Conservation (phyloP, 2,888 invertebrate species). For the Ligdia adustata region DNA sequence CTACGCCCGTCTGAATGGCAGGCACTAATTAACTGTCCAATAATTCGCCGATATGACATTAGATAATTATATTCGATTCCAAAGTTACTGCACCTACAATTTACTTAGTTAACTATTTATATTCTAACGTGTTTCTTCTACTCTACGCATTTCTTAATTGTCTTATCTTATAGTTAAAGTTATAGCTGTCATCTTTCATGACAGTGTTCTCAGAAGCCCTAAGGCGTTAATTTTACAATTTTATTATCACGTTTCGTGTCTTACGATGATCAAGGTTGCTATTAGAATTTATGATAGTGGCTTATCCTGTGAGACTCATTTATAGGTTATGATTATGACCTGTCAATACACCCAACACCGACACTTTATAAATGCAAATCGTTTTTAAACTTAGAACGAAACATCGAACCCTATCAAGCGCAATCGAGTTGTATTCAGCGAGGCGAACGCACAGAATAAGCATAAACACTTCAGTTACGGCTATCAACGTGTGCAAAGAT, state of each 20-base stretch:
- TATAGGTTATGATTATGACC: neutral
- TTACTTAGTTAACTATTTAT: conserved; percentile 12
- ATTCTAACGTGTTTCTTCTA: conserved; percentile 23
- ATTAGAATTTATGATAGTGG: neutral
- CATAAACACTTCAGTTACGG: conserved; percentile 37
- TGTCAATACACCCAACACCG: neutral
- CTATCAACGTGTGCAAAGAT: conserved; percentile 53
- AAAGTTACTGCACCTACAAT: conserved; percentile 41
- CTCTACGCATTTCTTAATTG: conserved; percentile 4
- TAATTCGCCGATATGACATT: conserved; percentile 70
- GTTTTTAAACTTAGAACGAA: neutral
- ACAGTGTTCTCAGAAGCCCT: conserved; percentile 7
- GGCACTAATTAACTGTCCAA: conserved; percentile 79
- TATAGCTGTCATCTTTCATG: conserved; percentile 6
- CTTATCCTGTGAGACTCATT: neutral
- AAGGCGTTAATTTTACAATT: conserved; percentile 11
- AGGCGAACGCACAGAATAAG: neutral
- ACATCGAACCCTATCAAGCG: conserved; percentile 4
- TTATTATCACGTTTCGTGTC: neutral
- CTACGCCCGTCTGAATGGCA: conserved; percentile 62
- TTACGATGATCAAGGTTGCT: neutral
- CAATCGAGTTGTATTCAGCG: neutral
- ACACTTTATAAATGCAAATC: neutral
- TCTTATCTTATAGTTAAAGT: conserved; percentile 1
- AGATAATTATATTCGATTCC: conserved; percentile 45